Evolutionary conservation across 30 jellyfish, hydroid and myxozoan genomes (phyloP).

Genomic region (Haliclystus octoradiatus): DNA sequence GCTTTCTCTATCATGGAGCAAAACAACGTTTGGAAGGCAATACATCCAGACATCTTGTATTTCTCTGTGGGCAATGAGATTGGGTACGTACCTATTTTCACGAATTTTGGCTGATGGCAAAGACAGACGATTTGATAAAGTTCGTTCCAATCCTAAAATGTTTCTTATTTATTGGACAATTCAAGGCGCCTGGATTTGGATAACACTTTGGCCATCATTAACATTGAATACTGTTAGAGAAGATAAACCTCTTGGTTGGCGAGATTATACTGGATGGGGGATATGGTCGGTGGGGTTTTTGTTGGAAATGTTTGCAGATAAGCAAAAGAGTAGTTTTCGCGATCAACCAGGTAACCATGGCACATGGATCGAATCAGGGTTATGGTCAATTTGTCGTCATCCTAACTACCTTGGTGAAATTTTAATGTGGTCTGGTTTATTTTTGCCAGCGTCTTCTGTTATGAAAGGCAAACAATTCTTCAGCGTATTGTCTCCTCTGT

Average conservation of each 20-base stretch:
- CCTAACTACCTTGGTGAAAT: constrained; percentile 95
- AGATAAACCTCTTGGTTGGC: constrained; percentile 26
- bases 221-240: constrained; percentile 41
- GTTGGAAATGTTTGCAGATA: constrained; percentile 62
- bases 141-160: constrained; percentile 40
- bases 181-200: constrained; percentile 86
- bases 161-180: constrained; percentile 79
- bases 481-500: constrained; percentile 57
- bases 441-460: constrained; percentile 70
- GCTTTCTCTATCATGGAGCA: constrained; percentile 69
- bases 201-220: constrained; percentile 71
- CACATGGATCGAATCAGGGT: constrained; percentile 71
- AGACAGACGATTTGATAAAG: constrained; percentile 83
- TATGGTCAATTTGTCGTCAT: constrained; percentile 84
- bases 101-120: constrained; percentile 60
- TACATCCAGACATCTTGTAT: constrained; percentile 66
- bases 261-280: constrained; percentile 76
- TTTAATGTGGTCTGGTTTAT: constrained; percentile 73
- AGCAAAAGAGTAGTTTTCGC: constrained; percentile 52
- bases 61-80: constrained; percentile 81
- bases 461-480: constrained; percentile 54
- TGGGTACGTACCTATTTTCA: constrained; percentile 72
- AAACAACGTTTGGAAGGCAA: constrained; percentile 46
- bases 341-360: constrained; percentile 59
- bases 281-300: constrained; percentile 69